Conservation (phyloP, 2,113 vertebrate genomes). For the Toxotes chatareus region DNA sequence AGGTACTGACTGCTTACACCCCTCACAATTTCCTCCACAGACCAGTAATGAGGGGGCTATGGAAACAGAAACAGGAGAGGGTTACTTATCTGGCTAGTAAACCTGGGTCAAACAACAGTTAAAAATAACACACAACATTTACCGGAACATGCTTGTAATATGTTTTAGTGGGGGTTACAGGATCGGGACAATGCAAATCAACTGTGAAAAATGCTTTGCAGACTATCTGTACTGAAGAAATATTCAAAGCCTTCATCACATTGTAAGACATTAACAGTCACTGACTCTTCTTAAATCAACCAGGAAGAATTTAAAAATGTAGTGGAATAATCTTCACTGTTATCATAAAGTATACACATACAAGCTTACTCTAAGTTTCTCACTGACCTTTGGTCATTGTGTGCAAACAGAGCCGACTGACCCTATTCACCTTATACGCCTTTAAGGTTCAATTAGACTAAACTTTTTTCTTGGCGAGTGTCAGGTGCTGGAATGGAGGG, state of each 20-base stretch:
- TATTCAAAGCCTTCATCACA: neutral
- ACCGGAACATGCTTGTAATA: neutral
- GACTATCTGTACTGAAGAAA: accelerated
- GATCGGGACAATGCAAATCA: neutral
- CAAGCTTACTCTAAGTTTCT: neutral
- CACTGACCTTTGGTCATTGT: neutral
- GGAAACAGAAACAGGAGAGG: conserved; percentile 26
- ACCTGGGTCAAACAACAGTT: neutral
- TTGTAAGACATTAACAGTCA: neutral
- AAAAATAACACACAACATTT: conserved; percentile 15
- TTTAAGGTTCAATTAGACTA: neutral
- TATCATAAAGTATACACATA: neutral
- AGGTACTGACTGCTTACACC: conserved; percentile 85
- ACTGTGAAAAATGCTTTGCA: neutral
- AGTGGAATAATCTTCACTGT: neutral
- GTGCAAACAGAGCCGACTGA: neutral
- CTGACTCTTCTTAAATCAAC: neutral
- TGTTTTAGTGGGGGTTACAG: neutral
- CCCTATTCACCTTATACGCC: no score
- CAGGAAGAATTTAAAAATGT: neutral
- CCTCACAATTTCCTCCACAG: conserved; percentile 90
- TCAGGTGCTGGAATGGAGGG: no score
- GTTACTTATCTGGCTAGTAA: neutral
- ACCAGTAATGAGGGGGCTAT: conserved; percentile 87
- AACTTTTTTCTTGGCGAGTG: neutral